Base-by-base conservation (phyloP, 2,113 vertebrate genomes). In the Engystomops pustulosus region DNA sequence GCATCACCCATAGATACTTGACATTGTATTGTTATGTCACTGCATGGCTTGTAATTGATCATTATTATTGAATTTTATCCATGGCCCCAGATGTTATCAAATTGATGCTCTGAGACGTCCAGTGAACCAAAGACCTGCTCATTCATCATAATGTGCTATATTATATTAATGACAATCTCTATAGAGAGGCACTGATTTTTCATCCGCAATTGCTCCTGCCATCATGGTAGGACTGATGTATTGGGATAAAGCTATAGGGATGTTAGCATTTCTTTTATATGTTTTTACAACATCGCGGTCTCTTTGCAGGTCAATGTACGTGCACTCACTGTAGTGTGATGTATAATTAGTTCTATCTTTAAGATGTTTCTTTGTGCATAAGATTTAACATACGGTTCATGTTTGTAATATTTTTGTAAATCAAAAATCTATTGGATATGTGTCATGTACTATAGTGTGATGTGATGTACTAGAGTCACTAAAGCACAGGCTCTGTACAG, bases 71-170 rank as follows among this genome's bases (percentile, higher is more conserved):
- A 47, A 72, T 72, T 72, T 12, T 30, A 45, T 72, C 25, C 44
- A 72, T 72, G 41, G 70, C 41, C 47, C 70, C 44, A 72, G 41
- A 47, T 72, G 23, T 72, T 72, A 72, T 72, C 44, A 72, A 72
- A 72, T 72, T 72, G 70, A 72, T 72, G 41, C 14, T 72, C 41
- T 72, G 70, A 45, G 41, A 41, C 70, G 47, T 47, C 12, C 23
- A 47, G 27, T 65, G 4, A 65, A 18, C 60, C 30, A 32, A 47
- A 72, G 38, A 25, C 38, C 3, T 71, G 69, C 38, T 25, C 69
- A 47, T 72, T 72, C 23, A 72, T 72, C 70, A 72, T 72, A 47
- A 72, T 72, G 70, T 47, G 70, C 27, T 72, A 47, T 72, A 72
- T 72, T 72, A 27, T 72, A 72, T 72, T 72, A 72, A 72, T 47